Evolutionary conservation across 2,797 vertebrate genomes (phyloP), one percentile per base, ranked within the genome.

Genomic region (Intellagama lesueurii): DNA sequence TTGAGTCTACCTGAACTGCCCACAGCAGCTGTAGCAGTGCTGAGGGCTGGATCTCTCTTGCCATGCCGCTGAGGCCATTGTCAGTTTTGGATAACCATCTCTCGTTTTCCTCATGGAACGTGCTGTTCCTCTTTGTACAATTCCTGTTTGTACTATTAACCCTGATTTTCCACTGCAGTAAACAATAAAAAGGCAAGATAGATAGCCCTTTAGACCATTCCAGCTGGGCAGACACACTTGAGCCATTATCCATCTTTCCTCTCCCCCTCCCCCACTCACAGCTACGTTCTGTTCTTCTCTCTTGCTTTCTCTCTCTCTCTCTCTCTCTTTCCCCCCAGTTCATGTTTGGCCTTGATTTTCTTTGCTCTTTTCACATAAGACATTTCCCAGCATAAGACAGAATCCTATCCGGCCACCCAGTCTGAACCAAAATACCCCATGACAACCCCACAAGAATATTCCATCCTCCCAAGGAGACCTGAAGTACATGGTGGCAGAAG

Each of bases 31-130:
- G 60, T 7, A 24, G 35, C 6, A 56, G 49, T 22, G 17, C 66
- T 68, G 32, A 56, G 76, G 9, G 9, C 24, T 5, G 64, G 81
- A 32, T 35, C 49, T 82, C 88, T 44, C 90, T 91, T 85, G 72
- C 78, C 72, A 84, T 87, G 90, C 72, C 68, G 91, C 91, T 91
- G 66, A 90, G 91, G 84, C 90, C 92, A 91, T 89, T 95, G 93
- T 89, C 90, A 90, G 88, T 91, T 95, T 86, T 94, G 90, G 91
- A 93, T 92, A 91, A 94, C 56, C 69, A 83, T 92, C 90, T 94
- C 80, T 75, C 79, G 75, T 78, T 90, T 84, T 84, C 91, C 92
- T 85, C 88, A 95, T 72, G 6, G 0, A 90, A 88, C 90, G 91
- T 87, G 89, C 89, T 93, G 84, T 89, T 81, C 69, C 85, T 17